These are phyloP conservation scores for Diachasma alloeum DNA, from an alignment of 1,140 invertebrate species.

Conservation along the genomic window DNA sequence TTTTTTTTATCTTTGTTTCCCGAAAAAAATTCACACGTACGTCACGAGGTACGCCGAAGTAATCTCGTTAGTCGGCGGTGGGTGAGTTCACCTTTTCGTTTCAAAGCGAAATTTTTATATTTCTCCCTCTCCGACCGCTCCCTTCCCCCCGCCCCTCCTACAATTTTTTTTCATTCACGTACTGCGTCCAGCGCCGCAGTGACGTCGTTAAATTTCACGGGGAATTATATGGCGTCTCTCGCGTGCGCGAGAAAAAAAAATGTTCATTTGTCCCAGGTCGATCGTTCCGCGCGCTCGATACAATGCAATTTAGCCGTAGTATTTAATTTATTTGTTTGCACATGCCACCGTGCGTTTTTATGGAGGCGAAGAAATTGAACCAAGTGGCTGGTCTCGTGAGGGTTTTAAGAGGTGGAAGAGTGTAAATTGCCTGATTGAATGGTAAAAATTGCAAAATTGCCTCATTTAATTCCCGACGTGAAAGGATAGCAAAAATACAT, in stretches of 20 bases:
- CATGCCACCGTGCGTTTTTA: background rate
- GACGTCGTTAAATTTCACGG: slow-evolving; percentile 9
- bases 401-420: too few relatives aligned
- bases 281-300: background rate
- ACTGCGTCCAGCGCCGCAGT: background rate
- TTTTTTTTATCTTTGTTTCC: background rate
- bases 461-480: too few relatives aligned
- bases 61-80: background rate
- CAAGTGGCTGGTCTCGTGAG: too few relatives aligned
- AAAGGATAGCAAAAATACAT: too few relatives aligned
- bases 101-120: slow-evolving; percentile 3
- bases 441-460: too few relatives aligned
- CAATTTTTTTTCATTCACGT: background rate
- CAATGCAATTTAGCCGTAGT: background rate
- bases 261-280: background rate
- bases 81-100: slow-evolving; percentile 7
- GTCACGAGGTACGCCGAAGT: background rate
- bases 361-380: too few relatives aligned
- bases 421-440: too few relatives aligned
- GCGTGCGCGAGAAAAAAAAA: background rate
- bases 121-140: background rate
- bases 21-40: slow-evolving; percentile 4
- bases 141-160: background rate
- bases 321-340: background rate
- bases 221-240: slow-evolving; percentile 2